Percentiles rank a stretch among this genome's conserved stretches.
phyloP scores from a whole-genome alignment of 1,140 invertebrate genomes.

The Zaprionus ghesquierei region DNA sequence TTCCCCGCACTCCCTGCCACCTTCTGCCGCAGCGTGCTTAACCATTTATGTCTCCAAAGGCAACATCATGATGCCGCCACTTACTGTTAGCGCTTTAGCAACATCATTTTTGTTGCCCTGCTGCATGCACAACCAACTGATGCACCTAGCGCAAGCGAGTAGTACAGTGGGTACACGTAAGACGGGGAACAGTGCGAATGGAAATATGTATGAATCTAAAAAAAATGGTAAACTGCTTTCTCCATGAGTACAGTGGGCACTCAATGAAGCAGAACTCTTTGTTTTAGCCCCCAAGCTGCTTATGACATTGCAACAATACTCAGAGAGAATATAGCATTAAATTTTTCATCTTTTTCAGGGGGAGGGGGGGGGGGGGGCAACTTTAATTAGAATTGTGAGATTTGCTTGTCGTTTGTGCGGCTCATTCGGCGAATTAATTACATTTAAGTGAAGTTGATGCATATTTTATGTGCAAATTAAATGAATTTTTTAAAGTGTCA shows the following conservation, averaged over 20 bases:
- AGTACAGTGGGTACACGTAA: not conserved
- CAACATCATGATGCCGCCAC: slow-evolving; percentile 63
- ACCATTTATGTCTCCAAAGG: slow-evolving; percentile 16
- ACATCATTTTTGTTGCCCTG: slow-evolving; percentile 42
- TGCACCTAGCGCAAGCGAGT: not conserved
- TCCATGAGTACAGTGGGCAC: not conserved
- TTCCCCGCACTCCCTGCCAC: not conserved
- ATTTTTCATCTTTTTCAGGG: not conserved
- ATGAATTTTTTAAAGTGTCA: slow-evolving; percentile 47
- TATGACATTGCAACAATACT: not conserved
- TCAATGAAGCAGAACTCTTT: too few species aligned
- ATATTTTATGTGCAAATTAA: slow-evolving; percentile 37
- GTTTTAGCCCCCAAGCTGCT: not conserved
- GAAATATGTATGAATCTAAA: too few species aligned
- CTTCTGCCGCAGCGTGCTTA: not conserved
- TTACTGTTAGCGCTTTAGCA: slow-evolving; percentile 72
- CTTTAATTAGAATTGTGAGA: not conserved
- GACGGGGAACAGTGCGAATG: too few species aligned
- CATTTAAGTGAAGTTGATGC: slow-evolving; percentile 37
- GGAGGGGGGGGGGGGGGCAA: too few species aligned
- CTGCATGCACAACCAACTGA: slow-evolving; percentile 9
- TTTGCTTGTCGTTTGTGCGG: not conserved
- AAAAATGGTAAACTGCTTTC: too few species aligned
- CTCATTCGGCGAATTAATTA: slow-evolving; percentile 38
- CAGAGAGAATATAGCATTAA: not conserved